Conservation (phyloP, 1,140 invertebrate genomes). For the Drosophila sp. region DNA sequence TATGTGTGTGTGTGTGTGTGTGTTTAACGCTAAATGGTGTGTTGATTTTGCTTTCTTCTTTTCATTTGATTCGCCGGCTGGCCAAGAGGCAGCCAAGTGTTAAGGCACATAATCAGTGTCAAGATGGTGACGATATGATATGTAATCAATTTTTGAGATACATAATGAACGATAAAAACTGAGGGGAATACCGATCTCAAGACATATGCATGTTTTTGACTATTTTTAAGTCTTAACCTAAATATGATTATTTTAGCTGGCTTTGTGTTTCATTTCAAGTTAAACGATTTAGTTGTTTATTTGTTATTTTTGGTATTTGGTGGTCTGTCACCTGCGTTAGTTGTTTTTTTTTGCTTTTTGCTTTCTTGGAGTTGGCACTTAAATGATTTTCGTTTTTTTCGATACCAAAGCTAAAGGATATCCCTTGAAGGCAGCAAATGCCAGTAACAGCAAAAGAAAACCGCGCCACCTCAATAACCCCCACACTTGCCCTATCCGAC, state of each 20-base stretch:
- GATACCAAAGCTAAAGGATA: slow-evolving; percentile 19
- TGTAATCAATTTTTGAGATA: slow-evolving; percentile 58
- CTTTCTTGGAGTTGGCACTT: slow-evolving; percentile 50
- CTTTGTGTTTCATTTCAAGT: not conserved
- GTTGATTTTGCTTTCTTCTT: slow-evolving; percentile 58
- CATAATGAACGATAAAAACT: slow-evolving; percentile 22
- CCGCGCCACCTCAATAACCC: slow-evolving; percentile 54
- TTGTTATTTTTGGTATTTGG: not conserved
- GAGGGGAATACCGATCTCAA: too few relatives aligned
- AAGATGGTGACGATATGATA: slow-evolving; percentile 59
- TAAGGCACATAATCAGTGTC: slow-evolving; percentile 70
- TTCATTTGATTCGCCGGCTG: slow-evolving; percentile 20
- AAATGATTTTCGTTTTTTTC: slow-evolving; percentile 28
- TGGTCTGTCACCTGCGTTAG: not conserved
- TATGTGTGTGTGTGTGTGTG: slow-evolving; percentile 30
- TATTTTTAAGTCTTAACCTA: too few relatives aligned
- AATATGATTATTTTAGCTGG: too few relatives aligned
- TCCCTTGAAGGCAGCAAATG: slow-evolving; percentile 49
- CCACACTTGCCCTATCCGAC: slow-evolving; percentile 21
- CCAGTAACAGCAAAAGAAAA: slow-evolving; percentile 69
- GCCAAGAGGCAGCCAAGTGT: slow-evolving; percentile 58
- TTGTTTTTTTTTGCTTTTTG: not conserved
- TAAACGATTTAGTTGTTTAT: not conserved
- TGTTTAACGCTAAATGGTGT: slow-evolving; percentile 71
- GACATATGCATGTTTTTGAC: too few relatives aligned